These are phyloP conservation scores for Hypomesus transpacificus DNA, from an alignment of 2,113 vertebrate species.

Conservation along the genomic window DNA sequence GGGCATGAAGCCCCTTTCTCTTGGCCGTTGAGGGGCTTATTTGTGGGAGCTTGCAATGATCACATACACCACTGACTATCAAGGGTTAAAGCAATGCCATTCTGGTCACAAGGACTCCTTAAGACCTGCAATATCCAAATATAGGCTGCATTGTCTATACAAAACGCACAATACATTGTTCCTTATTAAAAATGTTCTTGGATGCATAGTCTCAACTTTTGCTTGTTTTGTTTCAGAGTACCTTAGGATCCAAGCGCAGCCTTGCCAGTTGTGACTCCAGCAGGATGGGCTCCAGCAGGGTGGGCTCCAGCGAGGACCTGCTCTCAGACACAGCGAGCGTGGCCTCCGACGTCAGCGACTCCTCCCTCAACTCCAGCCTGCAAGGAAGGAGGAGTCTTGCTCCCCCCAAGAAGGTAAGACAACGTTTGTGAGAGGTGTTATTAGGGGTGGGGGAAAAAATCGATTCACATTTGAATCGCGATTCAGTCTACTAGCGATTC, in stretches of 20 bases:
- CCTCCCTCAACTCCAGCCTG: conserved; percentile 62
- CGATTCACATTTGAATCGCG: no score
- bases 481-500: no score
- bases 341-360: conserved; percentile 67
- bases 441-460: no score
- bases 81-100: no score
- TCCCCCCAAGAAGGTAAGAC: conserved; percentile 74
- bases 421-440: neutral
- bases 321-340: conserved; percentile 67
- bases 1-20: no score
- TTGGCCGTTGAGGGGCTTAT: no score
- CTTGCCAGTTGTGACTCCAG: conserved; percentile 41
- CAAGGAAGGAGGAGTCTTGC: conserved; percentile 60
- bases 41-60: no score
- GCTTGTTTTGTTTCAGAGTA: conserved; percentile 49
- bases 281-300: conserved; percentile 51
- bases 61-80: no score
- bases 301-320: conserved; percentile 65
- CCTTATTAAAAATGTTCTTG: no score
- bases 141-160: no score
- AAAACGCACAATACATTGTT: no score
- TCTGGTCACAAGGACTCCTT: no score
- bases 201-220: neutral
- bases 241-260: conserved; percentile 42
- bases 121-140: neutral